These are phyloP conservation scores for Takifugu flavidus DNA, from an alignment of 2,113 vertebrate species.

Conservation along the genomic window DNA sequence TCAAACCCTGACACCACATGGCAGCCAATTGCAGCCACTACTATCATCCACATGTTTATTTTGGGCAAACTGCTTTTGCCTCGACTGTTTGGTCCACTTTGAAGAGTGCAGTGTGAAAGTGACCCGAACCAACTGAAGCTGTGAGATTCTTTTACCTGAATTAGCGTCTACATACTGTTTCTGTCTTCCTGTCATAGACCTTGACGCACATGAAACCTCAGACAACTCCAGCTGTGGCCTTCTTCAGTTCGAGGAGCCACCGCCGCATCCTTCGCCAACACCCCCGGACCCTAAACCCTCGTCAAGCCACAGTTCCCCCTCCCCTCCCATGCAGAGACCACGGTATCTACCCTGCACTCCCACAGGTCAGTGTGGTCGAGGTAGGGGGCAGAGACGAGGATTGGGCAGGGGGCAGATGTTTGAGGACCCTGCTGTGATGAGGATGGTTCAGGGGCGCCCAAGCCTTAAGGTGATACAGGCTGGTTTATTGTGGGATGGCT, in stretches of 20 bases:
- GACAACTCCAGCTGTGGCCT: slow-evolving; percentile 29
- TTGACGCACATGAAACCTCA: slow-evolving; percentile 27
- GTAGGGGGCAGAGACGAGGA: slow-evolving; percentile 39
- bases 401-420: slow-evolving; percentile 64
- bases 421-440: slow-evolving; percentile 85
- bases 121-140: no score
- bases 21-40: no score
- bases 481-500: not conserved
- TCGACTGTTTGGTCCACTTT: no score
- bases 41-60: no score
- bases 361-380: slow-evolving; percentile 20
- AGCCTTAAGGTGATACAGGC: slow-evolving; percentile 73
- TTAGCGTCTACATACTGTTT: no score
- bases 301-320: slow-evolving; percentile 11
- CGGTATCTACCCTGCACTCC: slow-evolving; percentile 17
- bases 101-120: no score
- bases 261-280: not conserved
- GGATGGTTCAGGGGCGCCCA: slow-evolving; percentile 75
- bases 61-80: no score
- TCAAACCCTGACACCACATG: no score
- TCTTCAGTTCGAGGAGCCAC: slow-evolving; percentile 42
- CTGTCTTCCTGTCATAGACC: slow-evolving; percentile 32
- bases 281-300: slow-evolving; percentile 20
- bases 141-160: not conserved
- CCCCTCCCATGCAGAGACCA: slow-evolving; percentile 34